A percentile compares a stretch with the other conserved stretches of the same genome.
Evolutionary conservation across 2,113 vertebrate species (phyloP).

Genomic region (Gymnarchus niloticus): DNA sequence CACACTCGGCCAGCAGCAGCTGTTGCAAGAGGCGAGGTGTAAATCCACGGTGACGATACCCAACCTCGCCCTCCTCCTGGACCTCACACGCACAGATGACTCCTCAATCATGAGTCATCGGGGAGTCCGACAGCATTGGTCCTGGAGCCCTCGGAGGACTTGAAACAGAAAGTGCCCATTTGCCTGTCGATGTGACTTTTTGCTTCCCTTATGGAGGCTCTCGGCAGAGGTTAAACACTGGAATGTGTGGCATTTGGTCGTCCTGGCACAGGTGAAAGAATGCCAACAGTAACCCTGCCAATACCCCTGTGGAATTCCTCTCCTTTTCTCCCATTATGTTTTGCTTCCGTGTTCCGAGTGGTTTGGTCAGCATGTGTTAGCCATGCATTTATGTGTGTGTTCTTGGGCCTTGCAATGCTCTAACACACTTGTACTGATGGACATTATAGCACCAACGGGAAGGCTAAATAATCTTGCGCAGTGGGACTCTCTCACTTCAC

Average conservation of each 20-base stretch:
- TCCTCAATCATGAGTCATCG: neutral
- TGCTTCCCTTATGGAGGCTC: neutral
- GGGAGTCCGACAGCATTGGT: neutral
- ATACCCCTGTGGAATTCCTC: neutral
- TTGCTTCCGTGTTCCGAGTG: neutral
- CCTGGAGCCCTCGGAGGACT: neutral
- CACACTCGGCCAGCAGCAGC: constrained; percentile 41
- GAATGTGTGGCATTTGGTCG: constrained; percentile 12
- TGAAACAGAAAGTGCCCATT: neutral
- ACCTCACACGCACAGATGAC: constrained; percentile 39
- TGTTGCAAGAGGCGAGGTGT: constrained; percentile 25
- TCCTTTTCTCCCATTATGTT: neutral
- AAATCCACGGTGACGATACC: constrained; percentile 39
- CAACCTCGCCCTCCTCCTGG: constrained; percentile 25
- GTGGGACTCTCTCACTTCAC: neutral
- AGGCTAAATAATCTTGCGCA: neutral
- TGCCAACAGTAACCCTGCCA: neutral
- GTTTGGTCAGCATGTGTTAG: neutral
- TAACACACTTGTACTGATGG: neutral
- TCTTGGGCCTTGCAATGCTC: neutral
- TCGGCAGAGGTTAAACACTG: neutral
- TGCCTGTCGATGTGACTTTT: neutral
- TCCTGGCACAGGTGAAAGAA: neutral
- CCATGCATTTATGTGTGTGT: neutral
- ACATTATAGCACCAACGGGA: neutral